Percentiles rank a stretch among this genome's conserved stretches.
Evolutionary conservation across 2,888 invertebrate species (phyloP).

Genomic region (Graphium colonna): DNA sequence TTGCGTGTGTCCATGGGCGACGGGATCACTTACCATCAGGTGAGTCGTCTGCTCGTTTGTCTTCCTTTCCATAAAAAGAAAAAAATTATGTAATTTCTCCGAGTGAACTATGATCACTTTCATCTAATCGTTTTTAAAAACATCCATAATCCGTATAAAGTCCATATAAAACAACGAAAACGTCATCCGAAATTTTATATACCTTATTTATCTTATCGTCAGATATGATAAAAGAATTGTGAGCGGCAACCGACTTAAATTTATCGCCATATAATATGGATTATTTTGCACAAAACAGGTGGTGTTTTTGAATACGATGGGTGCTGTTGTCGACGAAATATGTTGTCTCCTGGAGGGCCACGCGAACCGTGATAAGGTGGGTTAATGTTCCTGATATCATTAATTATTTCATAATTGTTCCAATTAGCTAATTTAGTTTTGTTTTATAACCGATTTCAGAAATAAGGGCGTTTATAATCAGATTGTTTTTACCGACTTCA

Average conservation of each 20-base stretch:
- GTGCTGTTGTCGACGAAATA: constrained; percentile 66
- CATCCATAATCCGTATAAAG: no score
- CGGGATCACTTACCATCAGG: neutral
- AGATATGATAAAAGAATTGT: constrained; percentile 15
- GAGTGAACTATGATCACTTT: no score
- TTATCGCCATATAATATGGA: constrained; percentile 2
- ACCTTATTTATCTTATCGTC: constrained; percentile 17
- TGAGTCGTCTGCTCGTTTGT: neutral
- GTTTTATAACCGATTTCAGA: no score
- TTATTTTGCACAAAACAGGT: neutral
- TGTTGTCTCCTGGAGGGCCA: constrained; percentile 86
- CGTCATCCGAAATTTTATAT: neutral
- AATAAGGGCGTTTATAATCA: no score
- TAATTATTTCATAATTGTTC: no score
- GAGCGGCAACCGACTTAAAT: neutral
- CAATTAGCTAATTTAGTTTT: no score
- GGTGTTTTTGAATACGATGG: constrained; percentile 7
- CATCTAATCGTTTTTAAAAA: no score
- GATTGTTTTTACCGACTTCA: no score
- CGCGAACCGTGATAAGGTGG: constrained; percentile 89
- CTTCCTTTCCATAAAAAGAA: neutral
- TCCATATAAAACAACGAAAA: neutral
- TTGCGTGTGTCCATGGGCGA: neutral
- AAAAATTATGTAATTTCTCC: no score
- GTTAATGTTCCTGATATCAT: neutral